A percentile compares a stretch with the other conserved stretches of the same genome.
These are phyloP conservation scores for Gadopsis bispinosus DNA, from an alignment of 2,797 vertebrate genomes.

Conservation along the genomic window DNA sequence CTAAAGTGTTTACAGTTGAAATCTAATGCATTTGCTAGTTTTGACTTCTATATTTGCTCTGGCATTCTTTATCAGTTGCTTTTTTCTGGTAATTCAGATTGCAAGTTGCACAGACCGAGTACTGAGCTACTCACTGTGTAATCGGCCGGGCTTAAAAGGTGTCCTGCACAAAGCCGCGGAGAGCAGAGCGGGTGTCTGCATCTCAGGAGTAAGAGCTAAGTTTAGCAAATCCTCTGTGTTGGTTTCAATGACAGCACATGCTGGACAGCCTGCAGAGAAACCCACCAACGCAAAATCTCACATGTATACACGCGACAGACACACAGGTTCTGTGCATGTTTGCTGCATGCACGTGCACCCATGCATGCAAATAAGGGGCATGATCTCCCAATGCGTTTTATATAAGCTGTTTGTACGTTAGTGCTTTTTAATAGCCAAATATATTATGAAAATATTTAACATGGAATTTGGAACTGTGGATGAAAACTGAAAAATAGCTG, in stretches of 20 bases:
- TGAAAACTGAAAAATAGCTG: background rate
- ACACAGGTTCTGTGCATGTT: conserved; percentile 28
- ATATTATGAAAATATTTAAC: background rate
- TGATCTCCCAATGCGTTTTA: background rate
- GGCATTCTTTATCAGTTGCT: background rate
- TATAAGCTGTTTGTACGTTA: background rate
- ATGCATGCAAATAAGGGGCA: background rate
- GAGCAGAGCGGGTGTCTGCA: conserved; percentile 66
- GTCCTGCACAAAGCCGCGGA: conserved; percentile 70
- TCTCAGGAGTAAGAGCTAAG: conserved; percentile 82
- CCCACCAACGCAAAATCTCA: conserved; percentile 57
- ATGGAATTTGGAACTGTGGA: background rate
- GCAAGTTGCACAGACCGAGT: conserved; percentile 23
- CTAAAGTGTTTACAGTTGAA: background rate
- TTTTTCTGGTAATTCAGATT: conserved; percentile 12
- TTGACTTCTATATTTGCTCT: background rate
- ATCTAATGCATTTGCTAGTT: background rate
- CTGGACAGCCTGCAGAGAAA: conserved; percentile 69
- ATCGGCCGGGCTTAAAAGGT: conserved; percentile 67
- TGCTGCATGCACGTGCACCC: conserved; percentile 18
- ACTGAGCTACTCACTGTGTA: conserved; percentile 64
- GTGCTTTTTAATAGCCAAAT: background rate
- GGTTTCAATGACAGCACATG: conserved; percentile 82
- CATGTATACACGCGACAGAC: conserved; percentile 52
- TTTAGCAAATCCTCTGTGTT: conserved; percentile 84